These are phyloP conservation scores for Sphyrna mokarran DNA, from an alignment of 2,113 vertebrate genomes.

Conservation along the genomic window DNA sequence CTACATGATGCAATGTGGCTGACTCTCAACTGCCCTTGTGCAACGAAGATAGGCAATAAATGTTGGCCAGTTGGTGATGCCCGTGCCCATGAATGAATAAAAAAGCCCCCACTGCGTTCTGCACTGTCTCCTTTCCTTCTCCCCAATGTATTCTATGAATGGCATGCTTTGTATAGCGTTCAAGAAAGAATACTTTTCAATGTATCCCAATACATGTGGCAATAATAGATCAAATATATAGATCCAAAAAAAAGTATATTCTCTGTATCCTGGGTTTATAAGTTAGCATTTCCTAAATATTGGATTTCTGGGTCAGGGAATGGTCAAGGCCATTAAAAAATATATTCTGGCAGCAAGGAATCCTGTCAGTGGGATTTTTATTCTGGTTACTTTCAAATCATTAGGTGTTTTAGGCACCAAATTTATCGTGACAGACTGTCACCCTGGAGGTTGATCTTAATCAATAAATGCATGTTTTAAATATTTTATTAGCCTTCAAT, in stretches of 20 bases:
- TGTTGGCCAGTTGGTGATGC: too few relatives aligned
- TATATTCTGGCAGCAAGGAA: not conserved
- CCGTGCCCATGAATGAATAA: too few relatives aligned
- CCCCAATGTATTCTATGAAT: too few relatives aligned
- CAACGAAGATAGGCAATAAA: too few relatives aligned
- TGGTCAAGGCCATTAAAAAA: not conserved
- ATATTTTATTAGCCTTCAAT: slow-evolving; percentile 22
- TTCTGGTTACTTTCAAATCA: slow-evolving; percentile 2
- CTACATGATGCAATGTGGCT: too few relatives aligned
- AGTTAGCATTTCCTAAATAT: not conserved
- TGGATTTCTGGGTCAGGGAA: not conserved
- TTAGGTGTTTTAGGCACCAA: not conserved
- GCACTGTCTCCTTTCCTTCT: too few relatives aligned
- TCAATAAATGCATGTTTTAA: slow-evolving; percentile 9
- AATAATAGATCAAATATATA: not conserved
- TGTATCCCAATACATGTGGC: too few relatives aligned
- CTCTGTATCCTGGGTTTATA: not conserved
- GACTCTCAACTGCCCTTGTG: too few relatives aligned
- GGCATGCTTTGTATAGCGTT: too few relatives aligned
- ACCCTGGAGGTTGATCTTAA: not conserved
- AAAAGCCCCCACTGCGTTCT: too few relatives aligned
- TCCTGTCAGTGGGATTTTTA: slow-evolving; percentile 8
- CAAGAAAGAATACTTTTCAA: too few relatives aligned
- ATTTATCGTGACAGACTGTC: not conserved
- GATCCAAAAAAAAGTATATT: not conserved